Conservation (phyloP, 2,888 invertebrate species). For the Leptinotarsa rubiginosa region DNA sequence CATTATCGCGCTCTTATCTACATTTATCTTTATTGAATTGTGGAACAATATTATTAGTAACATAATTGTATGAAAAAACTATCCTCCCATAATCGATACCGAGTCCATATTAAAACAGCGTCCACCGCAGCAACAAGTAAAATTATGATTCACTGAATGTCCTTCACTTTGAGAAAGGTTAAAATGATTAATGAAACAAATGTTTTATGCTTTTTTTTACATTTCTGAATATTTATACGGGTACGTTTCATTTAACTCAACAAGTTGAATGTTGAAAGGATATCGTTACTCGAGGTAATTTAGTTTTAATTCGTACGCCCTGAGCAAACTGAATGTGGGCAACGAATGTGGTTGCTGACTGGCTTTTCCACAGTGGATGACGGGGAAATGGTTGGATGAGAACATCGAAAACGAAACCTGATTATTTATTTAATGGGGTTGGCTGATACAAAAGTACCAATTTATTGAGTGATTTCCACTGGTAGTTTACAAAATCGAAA, state of each 20-base stretch:
- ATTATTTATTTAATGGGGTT: too few relatives aligned
- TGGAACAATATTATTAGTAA: constrained; percentile 19
- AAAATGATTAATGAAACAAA: constrained; percentile 56
- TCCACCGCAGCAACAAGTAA: constrained; percentile 30
- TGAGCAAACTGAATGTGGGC: background rate
- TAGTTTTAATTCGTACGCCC: constrained; percentile 5
- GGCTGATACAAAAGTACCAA: too few relatives aligned
- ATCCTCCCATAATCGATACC: constrained; percentile 10
- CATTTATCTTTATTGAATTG: constrained; percentile 1
- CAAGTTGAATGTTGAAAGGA: constrained; percentile 17
- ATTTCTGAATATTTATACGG: constrained; percentile 27
- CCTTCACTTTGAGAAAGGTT: constrained; percentile 58
- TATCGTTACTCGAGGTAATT: constrained; percentile 16
- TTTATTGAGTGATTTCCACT: too few relatives aligned
- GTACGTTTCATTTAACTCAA: constrained; percentile 19
- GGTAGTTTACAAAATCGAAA: too few relatives aligned
- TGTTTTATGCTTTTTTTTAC: constrained; percentile 41
- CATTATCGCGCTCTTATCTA: background rate
- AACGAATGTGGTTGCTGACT: background rate
- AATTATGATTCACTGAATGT: constrained; percentile 48
- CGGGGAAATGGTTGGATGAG: too few relatives aligned
- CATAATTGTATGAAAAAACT: constrained; percentile 8
- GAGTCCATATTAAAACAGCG: constrained; percentile 25
- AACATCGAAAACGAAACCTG: too few relatives aligned
- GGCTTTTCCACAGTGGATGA: too few relatives aligned